Evolutionary conservation across 2,113 vertebrate genomes (phyloP).

Genomic region (Pipa parva): DNA sequence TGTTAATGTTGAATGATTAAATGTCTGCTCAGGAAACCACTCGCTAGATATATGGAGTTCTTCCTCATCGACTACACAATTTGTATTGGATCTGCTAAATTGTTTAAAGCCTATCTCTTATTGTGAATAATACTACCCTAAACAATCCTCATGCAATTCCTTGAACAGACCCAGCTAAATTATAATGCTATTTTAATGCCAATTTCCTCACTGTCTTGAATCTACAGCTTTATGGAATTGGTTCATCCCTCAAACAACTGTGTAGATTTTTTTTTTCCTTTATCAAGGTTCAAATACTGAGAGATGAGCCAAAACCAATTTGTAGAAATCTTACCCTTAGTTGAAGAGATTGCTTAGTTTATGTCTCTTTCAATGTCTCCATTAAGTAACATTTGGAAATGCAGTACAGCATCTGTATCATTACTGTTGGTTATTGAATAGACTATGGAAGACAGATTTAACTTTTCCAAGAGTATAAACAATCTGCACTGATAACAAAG

Average conservation of each 20-base stretch:
- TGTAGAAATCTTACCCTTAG: not conserved
- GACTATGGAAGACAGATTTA: too few relatives aligned
- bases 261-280: conserved; percentile 7
- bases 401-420: too few relatives aligned
- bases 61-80: conserved; percentile 54
- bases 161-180: conserved; percentile 10
- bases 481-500: too few relatives aligned
- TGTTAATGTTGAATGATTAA: conserved; percentile 76
- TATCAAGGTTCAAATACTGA: conserved; percentile 10
- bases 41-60: conserved; percentile 49
- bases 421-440: too few relatives aligned
- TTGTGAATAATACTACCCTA: conserved; percentile 39
- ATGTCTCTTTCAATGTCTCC: too few relatives aligned
- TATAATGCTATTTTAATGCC: conserved; percentile 31
- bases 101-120: conserved; percentile 43
- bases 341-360: not conserved
- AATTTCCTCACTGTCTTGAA: conserved; percentile 1
- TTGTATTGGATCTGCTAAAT: conserved; percentile 68
- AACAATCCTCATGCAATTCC: not conserved
- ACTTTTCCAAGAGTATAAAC: too few relatives aligned
- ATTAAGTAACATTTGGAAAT: too few relatives aligned
- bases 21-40: conserved; percentile 62
- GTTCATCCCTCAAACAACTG: conserved; percentile 1
- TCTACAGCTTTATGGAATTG: not conserved
- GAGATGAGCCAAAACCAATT: conserved; percentile 23